phyloP scores from a whole-genome alignment of 2,113 vertebrate species.

The Varanus komodoensis region DNA sequence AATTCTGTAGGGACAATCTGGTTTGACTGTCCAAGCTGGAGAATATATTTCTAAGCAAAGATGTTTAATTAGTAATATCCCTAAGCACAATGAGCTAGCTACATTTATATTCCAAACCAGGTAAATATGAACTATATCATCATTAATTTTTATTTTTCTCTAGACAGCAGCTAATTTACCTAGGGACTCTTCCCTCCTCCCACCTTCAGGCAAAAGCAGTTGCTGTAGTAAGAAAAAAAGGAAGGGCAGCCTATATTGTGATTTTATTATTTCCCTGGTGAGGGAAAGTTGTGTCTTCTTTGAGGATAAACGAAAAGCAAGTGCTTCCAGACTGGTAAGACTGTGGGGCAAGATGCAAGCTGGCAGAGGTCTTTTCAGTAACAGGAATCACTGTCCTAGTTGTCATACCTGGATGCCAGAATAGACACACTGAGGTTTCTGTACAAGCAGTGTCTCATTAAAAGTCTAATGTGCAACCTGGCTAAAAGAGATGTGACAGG shows the following conservation, averaged over 20 bases:
- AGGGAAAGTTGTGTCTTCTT: background rate
- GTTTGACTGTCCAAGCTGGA: background rate
- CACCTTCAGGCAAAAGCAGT: background rate
- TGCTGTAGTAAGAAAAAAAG: background rate
- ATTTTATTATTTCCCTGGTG: background rate
- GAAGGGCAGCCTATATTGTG: background rate
- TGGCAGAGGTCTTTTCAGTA: background rate
- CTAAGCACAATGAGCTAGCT: background rate
- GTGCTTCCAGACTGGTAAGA: background rate
- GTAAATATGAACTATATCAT: background rate
- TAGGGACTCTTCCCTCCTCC: background rate
- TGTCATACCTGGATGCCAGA: background rate
- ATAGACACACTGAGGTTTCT: background rate
- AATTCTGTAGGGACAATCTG: background rate
- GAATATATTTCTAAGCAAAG: background rate
- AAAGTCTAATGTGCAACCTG: background rate
- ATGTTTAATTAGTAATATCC: background rate
- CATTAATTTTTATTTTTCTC: background rate
- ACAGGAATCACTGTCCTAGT: background rate
- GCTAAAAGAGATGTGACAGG: background rate
- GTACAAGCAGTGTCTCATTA: background rate
- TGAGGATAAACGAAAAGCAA: background rate
- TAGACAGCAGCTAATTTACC: background rate
- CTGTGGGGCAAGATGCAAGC: background rate
- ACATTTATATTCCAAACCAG: background rate